Conservation (phyloP, 2,797 vertebrate species). For the Melanotaenia parkinsoni region DNA sequence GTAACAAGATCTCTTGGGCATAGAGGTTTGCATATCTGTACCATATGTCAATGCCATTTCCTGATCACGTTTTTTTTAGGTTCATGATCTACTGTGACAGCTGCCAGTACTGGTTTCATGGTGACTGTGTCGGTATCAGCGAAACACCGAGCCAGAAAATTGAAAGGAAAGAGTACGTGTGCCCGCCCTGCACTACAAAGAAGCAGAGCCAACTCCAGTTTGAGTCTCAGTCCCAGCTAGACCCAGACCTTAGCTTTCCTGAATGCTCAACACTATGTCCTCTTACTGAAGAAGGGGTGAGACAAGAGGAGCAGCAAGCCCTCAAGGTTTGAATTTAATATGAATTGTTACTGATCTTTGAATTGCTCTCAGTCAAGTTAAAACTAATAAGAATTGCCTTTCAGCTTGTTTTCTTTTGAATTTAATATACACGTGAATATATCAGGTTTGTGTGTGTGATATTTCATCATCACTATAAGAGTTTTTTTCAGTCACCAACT, state of each 20-base stretch:
- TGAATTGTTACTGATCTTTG: constrained; percentile 10
- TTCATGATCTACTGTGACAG: constrained; percentile 96
- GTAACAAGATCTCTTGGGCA: constrained; percentile 19
- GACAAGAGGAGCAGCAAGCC: constrained; percentile 79
- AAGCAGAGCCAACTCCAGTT: constrained; percentile 64
- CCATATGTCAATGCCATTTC: constrained; percentile 50
- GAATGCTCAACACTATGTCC: constrained; percentile 66
- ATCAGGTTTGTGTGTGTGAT: neutral
- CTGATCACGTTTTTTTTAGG: constrained; percentile 75
- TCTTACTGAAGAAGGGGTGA: constrained; percentile 72
- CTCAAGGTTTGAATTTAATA: constrained; percentile 83
- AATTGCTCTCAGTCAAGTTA: neutral
- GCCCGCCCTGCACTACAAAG: constrained; percentile 87
- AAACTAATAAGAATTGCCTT: neutral
- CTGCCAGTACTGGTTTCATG: constrained; percentile 95
- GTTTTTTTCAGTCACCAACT: neutral
- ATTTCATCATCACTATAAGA: neutral
- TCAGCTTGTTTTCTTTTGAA: neutral
- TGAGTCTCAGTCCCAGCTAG: constrained; percentile 38
- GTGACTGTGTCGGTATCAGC: constrained; percentile 91
- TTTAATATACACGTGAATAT: constrained; percentile 1
- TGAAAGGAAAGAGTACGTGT: constrained; percentile 90
- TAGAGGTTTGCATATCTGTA: constrained; percentile 42
- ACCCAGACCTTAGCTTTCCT: constrained; percentile 32
- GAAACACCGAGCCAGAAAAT: constrained; percentile 84